A percentile compares a stretch with the other conserved stretches of the same genome.
Evolutionary conservation across 2,888 invertebrate genomes (phyloP).

Genomic region (Cylindroiulus punctatus): DNA sequence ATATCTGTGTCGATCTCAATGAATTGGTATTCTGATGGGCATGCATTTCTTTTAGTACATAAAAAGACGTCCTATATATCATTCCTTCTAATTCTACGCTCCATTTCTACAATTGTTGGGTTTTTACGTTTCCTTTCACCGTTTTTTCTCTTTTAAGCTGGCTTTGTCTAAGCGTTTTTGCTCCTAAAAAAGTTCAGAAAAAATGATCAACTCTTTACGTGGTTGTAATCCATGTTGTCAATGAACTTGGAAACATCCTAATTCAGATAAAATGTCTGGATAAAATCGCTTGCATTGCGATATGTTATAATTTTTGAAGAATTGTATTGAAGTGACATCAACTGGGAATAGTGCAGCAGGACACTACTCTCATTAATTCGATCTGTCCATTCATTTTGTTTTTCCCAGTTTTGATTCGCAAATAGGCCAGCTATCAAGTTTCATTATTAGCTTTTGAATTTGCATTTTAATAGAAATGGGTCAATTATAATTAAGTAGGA

Average conservation of each 20-base stretch:
- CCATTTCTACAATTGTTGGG: conserved; percentile 11
- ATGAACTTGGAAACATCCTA: not conserved
- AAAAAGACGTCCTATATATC: not conserved
- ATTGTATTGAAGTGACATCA: not conserved
- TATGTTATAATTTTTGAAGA: not conserved
- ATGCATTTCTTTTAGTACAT: not conserved
- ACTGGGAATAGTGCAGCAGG: not conserved
- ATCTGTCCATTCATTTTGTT: not conserved
- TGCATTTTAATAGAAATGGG: conserved; percentile 31
- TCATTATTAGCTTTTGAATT: not conserved
- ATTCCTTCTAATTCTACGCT: not conserved
- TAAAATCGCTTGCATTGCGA: not conserved
- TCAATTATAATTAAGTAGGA: conserved; percentile 3
- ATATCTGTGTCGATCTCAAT: too few species aligned
- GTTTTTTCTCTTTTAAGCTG: not conserved
- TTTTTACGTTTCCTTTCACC: conserved; percentile 28
- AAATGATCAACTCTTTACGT: not conserved
- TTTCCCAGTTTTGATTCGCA: not conserved
- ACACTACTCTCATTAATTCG: not conserved
- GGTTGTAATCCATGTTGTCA: conserved; percentile 3
- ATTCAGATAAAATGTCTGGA: not conserved
- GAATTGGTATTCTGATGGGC: not conserved
- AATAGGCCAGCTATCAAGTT: conserved; percentile 1
- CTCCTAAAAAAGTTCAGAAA: not conserved
- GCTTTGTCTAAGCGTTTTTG: not conserved